These are phyloP conservation scores for Acronicta psi DNA, from an alignment of 2,888 invertebrate genomes.

Conservation along the genomic window DNA sequence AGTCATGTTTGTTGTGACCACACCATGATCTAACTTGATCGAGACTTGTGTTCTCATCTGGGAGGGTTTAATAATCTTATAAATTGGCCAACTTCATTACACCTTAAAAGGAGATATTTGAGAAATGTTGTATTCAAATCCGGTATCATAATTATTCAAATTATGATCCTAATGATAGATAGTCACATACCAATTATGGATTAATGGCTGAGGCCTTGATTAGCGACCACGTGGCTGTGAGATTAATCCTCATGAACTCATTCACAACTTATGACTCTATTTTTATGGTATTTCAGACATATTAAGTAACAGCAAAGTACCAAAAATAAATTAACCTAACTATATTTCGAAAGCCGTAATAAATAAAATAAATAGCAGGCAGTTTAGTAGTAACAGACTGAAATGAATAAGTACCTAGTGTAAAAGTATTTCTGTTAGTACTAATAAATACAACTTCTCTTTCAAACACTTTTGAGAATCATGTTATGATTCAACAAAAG, in stretches of 20 bases:
- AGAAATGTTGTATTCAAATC: constrained; percentile 20
- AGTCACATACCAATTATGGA: constrained; percentile 26
- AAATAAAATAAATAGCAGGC: too few species aligned
- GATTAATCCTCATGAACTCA: constrained; percentile 3
- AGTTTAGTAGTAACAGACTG: too few species aligned
- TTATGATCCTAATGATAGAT: constrained; percentile 21
- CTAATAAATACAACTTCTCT: too few species aligned
- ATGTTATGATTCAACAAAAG: too few species aligned
- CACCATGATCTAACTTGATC: constrained; percentile 39
- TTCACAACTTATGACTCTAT: not conserved
- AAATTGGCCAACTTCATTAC: constrained; percentile 34
- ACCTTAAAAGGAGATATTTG: constrained; percentile 12
- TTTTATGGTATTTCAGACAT: not conserved
- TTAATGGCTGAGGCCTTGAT: not conserved
- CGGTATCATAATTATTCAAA: constrained; percentile 22
- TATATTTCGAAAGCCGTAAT: too few species aligned
- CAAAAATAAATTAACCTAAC: too few species aligned
- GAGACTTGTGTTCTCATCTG: constrained; percentile 31
- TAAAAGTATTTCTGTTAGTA: too few species aligned
- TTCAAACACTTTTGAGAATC: too few species aligned
- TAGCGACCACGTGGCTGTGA: not conserved
- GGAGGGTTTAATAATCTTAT: constrained; percentile 30
- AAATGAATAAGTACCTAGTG: too few species aligned
- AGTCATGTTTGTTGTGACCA: constrained; percentile 51
- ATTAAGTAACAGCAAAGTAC: too few species aligned